phyloP scores from a whole-genome alignment of 1,140 invertebrate species.

The Aphaenogaster ashmeadi region DNA sequence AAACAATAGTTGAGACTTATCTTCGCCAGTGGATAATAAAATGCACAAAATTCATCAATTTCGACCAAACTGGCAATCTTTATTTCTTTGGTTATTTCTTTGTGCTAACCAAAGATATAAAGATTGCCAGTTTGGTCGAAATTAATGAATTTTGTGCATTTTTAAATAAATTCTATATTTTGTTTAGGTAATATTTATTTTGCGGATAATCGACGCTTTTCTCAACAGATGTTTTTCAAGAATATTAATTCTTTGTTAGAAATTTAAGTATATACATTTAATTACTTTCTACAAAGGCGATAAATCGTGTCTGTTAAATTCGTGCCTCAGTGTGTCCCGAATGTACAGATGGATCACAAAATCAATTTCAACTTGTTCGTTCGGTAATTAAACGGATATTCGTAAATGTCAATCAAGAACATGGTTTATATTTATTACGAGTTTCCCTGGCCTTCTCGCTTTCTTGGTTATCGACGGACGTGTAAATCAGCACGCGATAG shows the following conservation, averaged over 20 bases:
- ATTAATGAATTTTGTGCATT: too few species aligned
- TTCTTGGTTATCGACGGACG: conserved; percentile 33
- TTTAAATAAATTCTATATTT: too few species aligned
- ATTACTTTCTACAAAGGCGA: not conserved
- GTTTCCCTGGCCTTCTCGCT: not conserved
- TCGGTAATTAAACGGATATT: not conserved
- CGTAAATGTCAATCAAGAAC: not conserved
- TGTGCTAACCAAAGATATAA: too few species aligned
- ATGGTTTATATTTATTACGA: not conserved
- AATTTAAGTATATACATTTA: not conserved
- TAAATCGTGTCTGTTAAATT: not conserved
- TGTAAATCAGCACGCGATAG: conserved; percentile 46
- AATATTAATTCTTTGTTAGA: not conserved
- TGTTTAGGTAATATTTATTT: conserved; percentile 2
- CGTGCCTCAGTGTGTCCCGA: not conserved
- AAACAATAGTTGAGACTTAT: too few species aligned
- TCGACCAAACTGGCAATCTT: too few species aligned
- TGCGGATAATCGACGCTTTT: not conserved
- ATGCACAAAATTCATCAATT: too few species aligned
- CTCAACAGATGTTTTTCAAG: not conserved
- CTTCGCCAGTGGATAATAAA: too few species aligned
- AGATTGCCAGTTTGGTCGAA: too few species aligned
- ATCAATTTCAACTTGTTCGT: not conserved
- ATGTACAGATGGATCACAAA: not conserved
- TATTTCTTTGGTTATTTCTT: too few species aligned